phyloP scores from a whole-genome alignment of 2,113 vertebrate genomes.

The Pseudois nayaur region DNA sequence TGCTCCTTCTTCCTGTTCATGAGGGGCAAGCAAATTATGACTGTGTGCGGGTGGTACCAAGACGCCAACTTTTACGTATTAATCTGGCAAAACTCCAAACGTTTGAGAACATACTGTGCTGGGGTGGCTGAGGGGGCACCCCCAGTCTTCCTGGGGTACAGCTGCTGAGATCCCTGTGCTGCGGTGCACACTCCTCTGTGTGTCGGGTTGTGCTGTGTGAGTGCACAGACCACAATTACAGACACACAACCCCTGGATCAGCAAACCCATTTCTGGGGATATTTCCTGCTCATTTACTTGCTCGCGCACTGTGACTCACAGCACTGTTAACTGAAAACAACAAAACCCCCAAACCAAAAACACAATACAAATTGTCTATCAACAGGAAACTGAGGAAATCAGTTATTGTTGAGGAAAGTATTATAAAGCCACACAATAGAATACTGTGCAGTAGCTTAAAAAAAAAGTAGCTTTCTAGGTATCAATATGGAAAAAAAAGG shows the following conservation, averaged over 20 bases:
- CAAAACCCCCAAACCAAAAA: not conserved
- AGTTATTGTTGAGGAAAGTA: not conserved
- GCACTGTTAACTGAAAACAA: rapidly evolving
- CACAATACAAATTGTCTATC: not conserved
- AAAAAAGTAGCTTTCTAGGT: not conserved
- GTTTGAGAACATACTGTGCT: rapidly evolving
- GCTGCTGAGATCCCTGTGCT: rapidly evolving
- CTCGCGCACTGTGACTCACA: rapidly evolving
- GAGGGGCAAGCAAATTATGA: not conserved
- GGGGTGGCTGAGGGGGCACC: rapidly evolving
- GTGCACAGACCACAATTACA: rapidly evolving
- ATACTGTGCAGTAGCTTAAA: not conserved
- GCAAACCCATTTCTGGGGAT: not conserved
- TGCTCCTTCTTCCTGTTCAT: rapidly evolving
- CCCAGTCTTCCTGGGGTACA: rapidly evolving
- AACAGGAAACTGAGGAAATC: not conserved
- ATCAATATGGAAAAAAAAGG: not conserved
- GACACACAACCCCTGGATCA: not conserved
- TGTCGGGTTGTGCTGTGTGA: rapidly evolving
- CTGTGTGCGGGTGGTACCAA: rapidly evolving
- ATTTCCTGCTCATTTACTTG: not conserved
- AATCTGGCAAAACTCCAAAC: not conserved
- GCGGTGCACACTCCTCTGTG: rapidly evolving
- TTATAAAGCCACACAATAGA: not conserved
- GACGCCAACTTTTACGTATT: not conserved